Conservation (phyloP, 2,113 vertebrate species). For the Ameiurus melas region DNA sequence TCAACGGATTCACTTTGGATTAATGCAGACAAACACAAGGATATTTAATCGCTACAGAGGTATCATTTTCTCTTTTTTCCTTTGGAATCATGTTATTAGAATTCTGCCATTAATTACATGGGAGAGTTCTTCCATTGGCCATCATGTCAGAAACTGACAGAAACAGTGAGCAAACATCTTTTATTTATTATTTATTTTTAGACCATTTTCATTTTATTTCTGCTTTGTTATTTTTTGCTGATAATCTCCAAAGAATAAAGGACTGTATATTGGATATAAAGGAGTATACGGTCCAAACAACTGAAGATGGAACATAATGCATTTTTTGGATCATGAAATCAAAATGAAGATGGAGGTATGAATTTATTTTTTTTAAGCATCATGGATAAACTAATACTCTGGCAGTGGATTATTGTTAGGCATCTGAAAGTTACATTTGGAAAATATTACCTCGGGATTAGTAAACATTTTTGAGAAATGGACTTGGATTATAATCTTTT, state of each 20-base stretch:
- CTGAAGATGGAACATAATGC: slow-evolving; percentile 55
- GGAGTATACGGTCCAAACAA: slow-evolving; percentile 44
- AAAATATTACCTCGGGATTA: slow-evolving; percentile 36
- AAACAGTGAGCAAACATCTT: slow-evolving; percentile 71
- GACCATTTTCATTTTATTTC: slow-evolving; percentile 54
- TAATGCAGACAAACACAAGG: slow-evolving; percentile 73
- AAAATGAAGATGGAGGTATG: slow-evolving; percentile 52
- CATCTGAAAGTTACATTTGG: slow-evolving; percentile 11
- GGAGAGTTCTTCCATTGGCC: slow-evolving; percentile 69
- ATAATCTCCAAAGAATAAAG: slow-evolving; percentile 69
- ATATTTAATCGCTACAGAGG: slow-evolving; percentile 67
- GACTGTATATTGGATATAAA: slow-evolving; percentile 35
- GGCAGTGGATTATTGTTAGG: slow-evolving; percentile 46
- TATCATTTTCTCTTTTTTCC: slow-evolving; percentile 63
- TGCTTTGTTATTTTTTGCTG: slow-evolving; percentile 69
- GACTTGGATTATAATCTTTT: slow-evolving; percentile 40
- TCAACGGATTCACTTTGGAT: slow-evolving; percentile 84
- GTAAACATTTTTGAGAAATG: slow-evolving; percentile 33
- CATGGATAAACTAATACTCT: slow-evolving; percentile 23
- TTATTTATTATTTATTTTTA: slow-evolving; percentile 59
- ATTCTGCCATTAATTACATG: slow-evolving; percentile 66
- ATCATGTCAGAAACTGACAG: slow-evolving; percentile 60
- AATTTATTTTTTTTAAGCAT: too few species aligned
- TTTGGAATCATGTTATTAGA: slow-evolving; percentile 73
- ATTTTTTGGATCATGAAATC: slow-evolving; percentile 64